Evolutionary conservation across 2,888 invertebrate genomes (phyloP).

Genomic region (Aromia moschata): DNA sequence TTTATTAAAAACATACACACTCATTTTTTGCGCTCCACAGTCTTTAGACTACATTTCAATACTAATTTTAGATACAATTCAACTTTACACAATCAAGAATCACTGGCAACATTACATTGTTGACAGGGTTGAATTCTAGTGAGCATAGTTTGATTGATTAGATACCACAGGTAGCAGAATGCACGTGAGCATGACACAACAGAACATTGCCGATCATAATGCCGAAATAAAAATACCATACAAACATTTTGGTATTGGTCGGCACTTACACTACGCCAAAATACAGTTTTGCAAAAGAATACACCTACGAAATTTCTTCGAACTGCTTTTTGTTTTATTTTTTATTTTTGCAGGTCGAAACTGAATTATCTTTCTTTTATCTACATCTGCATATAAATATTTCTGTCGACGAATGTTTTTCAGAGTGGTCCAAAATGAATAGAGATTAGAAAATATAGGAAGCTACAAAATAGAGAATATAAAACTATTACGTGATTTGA

Average conservation of each 20-base stretch:
- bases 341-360: background rate
- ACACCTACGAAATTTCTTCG: constrained; percentile 26
- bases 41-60: no score
- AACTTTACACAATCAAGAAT: no score
- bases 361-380: background rate
- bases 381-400: constrained; percentile 4
- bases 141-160: constrained; percentile 2
- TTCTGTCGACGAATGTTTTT: constrained; percentile 4
- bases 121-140: no score
- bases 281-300: constrained; percentile 23
- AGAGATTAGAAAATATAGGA: no score
- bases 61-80: no score
- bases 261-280: constrained; percentile 4
- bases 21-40: no score
- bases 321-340: constrained; percentile 37
- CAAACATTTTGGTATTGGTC: constrained; percentile 25
- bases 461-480: no score
- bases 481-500: no score
- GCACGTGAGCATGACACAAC: constrained; percentile 58
- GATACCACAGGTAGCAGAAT: constrained; percentile 30
- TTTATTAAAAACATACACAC: no score
- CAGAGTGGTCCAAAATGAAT: constrained; percentile 31
- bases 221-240: constrained; percentile 31
- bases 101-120: no score
- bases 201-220: constrained; percentile 41